phyloP scores from a whole-genome alignment of 1,140 invertebrate genomes.

The Littorina saxatilis region DNA sequence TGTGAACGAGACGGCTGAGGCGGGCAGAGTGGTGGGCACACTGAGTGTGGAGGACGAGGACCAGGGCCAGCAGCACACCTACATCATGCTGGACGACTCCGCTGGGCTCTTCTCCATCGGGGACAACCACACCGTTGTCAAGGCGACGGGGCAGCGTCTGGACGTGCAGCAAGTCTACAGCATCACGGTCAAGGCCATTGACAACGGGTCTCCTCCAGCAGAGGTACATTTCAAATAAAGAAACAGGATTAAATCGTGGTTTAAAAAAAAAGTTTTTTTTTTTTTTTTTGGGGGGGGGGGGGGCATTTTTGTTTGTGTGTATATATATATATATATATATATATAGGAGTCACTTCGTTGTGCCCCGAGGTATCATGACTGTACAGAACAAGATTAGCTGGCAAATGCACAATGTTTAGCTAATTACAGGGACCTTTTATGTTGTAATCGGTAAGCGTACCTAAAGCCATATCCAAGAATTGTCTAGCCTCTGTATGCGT shows the following conservation, averaged over 20 bases:
- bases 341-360: no score
- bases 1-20: conserved; percentile 37
- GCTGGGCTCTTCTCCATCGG: conserved; percentile 39
- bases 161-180: conserved; percentile 45
- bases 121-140: conserved; percentile 37
- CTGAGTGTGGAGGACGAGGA: conserved; percentile 54
- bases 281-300: no score
- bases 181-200: conserved; percentile 45
- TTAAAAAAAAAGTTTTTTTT: no score
- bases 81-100: conserved; percentile 41
- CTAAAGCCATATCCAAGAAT: no score
- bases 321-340: no score
- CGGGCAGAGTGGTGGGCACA: conserved; percentile 43
- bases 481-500: no score
- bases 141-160: conserved; percentile 48
- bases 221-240: conserved; percentile 33
- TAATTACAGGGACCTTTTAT: no score
- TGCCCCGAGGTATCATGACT: no score
- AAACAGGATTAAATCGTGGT: background rate
- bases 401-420: no score
- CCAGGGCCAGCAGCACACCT: conserved; percentile 44
- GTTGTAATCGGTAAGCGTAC: no score
- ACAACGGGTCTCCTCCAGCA: conserved; percentile 45
- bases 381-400: no score
- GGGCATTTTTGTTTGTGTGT: no score